Evolutionary conservation across 2,888 invertebrate species (phyloP), one percentile per base, ranked within the genome.

Genomic region (Drosophila kuntzei): DNA sequence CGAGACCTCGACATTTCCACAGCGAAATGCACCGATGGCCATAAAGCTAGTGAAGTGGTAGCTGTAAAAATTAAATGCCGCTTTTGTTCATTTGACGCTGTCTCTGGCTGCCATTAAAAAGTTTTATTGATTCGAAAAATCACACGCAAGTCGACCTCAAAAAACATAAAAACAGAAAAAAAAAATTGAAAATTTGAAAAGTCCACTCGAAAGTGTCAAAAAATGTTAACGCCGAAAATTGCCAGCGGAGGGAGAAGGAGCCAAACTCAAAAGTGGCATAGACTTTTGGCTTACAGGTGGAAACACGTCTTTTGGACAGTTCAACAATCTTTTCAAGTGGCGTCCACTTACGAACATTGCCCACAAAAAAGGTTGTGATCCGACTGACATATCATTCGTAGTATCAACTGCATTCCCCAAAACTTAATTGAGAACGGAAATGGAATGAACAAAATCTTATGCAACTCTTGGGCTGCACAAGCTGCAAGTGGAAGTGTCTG

Each of bases 351-450:
- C 47, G n/a, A 25, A 25, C 25, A 29, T 37, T 14, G 27, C 58
- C 39, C 47, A 61, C 29, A 46, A 32, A 32, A 58, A 49, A 32
- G 60, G 34, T 41, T 34, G 27, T 60, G 53, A 60, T 54, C 53
- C 39, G 47, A 20, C 18, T 34, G 43, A 51, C 58, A 51, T 59
- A 72, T 47, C 49, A 34, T 37, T 29, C 36, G 29, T 50, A 54
- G 25, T 72, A 59, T 78, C 58, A 44, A 61, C 58, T 44, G 58
- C 75, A 74, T 74, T 65, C 57, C 67, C 39, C 25, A 75, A 62
- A 58, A 72, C 65, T 70, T 76, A 82, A 82, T 82, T 82, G 80
- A 79, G 81, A 82, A 82, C 81, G 81, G 81, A 82, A 82, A 81
- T 79, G 82, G 67, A 67, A 51, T 46, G 79, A 36, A 46, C 25